These are phyloP conservation scores for Acleris holmiana DNA, from an alignment of 2,888 invertebrate genomes.

Conservation along the genomic window DNA sequence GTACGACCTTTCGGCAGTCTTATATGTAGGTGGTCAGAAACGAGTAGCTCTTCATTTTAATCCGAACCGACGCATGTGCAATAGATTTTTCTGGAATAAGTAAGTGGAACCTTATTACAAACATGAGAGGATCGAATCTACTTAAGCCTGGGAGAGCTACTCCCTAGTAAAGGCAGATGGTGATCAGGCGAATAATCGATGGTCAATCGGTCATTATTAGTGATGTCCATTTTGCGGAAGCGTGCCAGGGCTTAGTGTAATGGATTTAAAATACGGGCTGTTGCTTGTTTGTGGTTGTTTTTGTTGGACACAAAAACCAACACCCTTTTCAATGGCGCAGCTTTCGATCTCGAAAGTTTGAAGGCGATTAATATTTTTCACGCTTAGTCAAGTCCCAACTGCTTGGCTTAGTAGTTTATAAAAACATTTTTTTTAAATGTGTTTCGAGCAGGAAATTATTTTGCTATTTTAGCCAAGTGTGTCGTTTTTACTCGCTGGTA, in stretches of 20 bases:
- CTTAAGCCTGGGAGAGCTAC: background rate
- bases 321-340: background rate
- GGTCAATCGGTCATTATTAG: constrained; percentile 20
- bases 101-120: too few species aligned
- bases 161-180: constrained; percentile 25
- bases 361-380: background rate
- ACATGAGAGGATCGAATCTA: too few species aligned
- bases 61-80: too few species aligned
- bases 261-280: constrained; percentile 22
- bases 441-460: too few species aligned
- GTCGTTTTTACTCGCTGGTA: too few species aligned
- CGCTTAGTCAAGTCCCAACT: too few species aligned
- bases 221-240: constrained; percentile 26
- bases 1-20: constrained; percentile 9
- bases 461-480: too few species aligned
- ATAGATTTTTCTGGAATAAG: too few species aligned
- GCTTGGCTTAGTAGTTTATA: too few species aligned
- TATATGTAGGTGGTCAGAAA: background rate
- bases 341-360: background rate
- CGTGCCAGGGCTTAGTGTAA: constrained; percentile 21
- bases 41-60: too few species aligned
- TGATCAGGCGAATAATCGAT: constrained; percentile 24
- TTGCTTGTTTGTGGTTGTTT: background rate
- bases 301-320: background rate
- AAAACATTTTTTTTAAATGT: too few species aligned